Conservation (phyloP, 1,140 invertebrate genomes). For the Trachymyrmex cornetzi region DNA sequence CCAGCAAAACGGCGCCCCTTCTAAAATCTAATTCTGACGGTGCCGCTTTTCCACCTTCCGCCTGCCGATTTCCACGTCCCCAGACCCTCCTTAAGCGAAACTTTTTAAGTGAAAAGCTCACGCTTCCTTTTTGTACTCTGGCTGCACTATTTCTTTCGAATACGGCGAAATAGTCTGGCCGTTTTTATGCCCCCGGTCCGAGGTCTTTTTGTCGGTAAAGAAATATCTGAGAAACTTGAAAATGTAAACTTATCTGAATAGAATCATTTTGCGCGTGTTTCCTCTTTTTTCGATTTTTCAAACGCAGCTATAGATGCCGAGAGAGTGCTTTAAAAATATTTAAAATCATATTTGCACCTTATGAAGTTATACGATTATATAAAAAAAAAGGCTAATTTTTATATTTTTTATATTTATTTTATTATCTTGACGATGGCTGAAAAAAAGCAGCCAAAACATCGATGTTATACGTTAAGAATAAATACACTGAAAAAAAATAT, state of each 20-base stretch:
- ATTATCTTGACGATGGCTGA: too few species aligned
- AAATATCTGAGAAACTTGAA: conserved; percentile 38
- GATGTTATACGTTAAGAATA: too few species aligned
- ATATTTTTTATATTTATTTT: too few species aligned
- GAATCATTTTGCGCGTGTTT: conserved; percentile 17
- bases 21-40: conserved; percentile 75
- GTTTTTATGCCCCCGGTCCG: conserved; percentile 50
- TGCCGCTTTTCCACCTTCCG: conserved; percentile 40
- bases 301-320: not conserved
- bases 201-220: conserved; percentile 51
- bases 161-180: conserved; percentile 58
- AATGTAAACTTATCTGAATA: conserved; percentile 51
- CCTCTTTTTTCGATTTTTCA: not conserved
- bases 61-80: conserved; percentile 58
- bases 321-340: conserved; percentile 6
- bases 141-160: conserved; percentile 54
- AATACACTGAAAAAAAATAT: too few species aligned
- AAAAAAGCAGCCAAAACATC: too few species aligned
- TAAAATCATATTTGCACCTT: not conserved
- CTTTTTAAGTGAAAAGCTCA: conserved; percentile 78
- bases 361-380: not conserved
- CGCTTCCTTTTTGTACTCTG: conserved; percentile 66
- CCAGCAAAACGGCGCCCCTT: conserved; percentile 68
- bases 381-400: not conserved
- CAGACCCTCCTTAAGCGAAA: conserved; percentile 72